Evolutionary conservation across 2,113 vertebrate species (phyloP).

Genomic region (Clarias gariepinus): DNA sequence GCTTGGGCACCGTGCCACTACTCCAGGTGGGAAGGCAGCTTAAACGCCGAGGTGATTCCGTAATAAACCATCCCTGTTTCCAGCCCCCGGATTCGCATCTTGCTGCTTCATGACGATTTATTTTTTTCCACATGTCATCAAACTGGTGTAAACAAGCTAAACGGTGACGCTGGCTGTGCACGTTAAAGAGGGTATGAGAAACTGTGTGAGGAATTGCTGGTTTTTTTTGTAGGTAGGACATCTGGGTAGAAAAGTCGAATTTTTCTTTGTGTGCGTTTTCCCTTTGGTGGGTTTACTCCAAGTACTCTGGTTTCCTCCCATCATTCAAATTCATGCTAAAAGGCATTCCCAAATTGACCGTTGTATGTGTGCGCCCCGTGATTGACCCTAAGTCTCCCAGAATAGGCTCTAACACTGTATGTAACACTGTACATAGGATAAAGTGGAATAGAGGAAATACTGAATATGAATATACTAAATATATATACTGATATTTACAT

Average conservation of each 20-base stretch:
- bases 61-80: conserved; percentile 54
- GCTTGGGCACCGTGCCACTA: conserved; percentile 56
- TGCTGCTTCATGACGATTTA: conserved; percentile 39
- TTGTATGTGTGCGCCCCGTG: too few relatives aligned
- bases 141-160: conserved; percentile 32
- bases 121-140: conserved; percentile 44
- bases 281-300: too few relatives aligned
- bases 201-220: background rate
- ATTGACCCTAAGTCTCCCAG: too few relatives aligned
- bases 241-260: background rate
- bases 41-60: conserved; percentile 52
- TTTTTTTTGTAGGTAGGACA: background rate
- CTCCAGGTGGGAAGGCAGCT: conserved; percentile 55
- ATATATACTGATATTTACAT: too few relatives aligned
- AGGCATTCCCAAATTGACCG: too few relatives aligned
- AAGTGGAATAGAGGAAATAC: too few relatives aligned
- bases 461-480: too few relatives aligned
- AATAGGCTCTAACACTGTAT: too few relatives aligned
- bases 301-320: too few relatives aligned
- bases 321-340: too few relatives aligned
- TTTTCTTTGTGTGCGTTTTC: background rate
- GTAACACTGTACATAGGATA: too few relatives aligned
- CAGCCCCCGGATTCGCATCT: conserved; percentile 42
- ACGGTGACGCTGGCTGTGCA: background rate
- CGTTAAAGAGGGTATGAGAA: background rate